Percentiles rank a stretch among this genome's conserved stretches.
These are phyloP conservation scores for Branchinecta lynchi DNA, from an alignment of 1,140 invertebrate species.

Conservation along the genomic window DNA sequence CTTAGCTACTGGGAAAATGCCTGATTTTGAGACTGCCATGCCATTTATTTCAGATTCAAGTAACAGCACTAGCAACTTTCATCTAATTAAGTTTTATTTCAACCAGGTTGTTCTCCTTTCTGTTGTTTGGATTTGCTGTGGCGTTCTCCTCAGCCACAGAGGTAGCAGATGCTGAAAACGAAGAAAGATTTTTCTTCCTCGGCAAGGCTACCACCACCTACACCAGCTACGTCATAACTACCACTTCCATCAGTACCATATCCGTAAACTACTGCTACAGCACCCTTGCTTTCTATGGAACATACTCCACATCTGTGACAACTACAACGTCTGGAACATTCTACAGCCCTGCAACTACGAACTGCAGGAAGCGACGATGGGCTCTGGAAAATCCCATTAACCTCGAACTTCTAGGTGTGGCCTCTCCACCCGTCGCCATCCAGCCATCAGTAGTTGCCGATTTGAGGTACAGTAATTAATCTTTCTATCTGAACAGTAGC, in stretches of 20 bases:
- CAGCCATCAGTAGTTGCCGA: no score
- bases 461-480: no score
- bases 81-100: no score
- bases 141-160: no score
- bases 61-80: no score
- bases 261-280: constrained; percentile 1
- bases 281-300: background rate
- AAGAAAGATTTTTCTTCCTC: background rate
- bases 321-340: background rate
- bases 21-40: no score
- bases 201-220: background rate
- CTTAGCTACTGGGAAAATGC: no score
- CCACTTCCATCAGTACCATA: background rate
- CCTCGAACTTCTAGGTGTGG: background rate
- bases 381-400: background rate
- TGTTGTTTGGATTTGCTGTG: no score
- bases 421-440: no score
- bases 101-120: no score
- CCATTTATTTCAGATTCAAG: no score
- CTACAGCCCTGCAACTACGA: background rate
- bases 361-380: background rate
- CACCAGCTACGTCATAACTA: background rate
- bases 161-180: background rate
- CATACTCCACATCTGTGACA: background rate
- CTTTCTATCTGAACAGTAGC: no score